Conservation (phyloP, 1,140 invertebrate genomes). For the Harpegnathos saltator region DNA sequence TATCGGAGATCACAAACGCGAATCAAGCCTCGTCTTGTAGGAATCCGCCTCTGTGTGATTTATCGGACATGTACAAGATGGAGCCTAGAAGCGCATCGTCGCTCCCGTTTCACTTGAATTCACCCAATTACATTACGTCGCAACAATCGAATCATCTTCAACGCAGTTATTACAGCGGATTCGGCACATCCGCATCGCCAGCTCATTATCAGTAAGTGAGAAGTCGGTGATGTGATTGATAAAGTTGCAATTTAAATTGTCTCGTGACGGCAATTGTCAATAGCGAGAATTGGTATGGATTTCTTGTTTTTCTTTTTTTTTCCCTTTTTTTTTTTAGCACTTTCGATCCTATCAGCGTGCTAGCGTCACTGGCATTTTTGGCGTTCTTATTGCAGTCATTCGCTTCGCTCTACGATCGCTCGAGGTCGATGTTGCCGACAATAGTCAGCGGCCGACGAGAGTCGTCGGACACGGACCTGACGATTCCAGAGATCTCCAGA, state of each 20-base stretch:
- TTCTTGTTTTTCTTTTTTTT: too few species aligned
- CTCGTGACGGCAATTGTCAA: not conserved
- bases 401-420: slow-evolving; percentile 82
- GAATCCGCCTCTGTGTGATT: slow-evolving; percentile 67
- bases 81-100: slow-evolving; percentile 1
- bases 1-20: not conserved
- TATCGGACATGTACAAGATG: slow-evolving; percentile 55
- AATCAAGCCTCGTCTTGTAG: slow-evolving; percentile 48
- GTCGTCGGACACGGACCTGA: slow-evolving; percentile 52
- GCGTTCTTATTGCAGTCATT: slow-evolving; percentile 85
- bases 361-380: slow-evolving; percentile 84
- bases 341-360: slow-evolving; percentile 83
- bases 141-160: slow-evolving; percentile 60
- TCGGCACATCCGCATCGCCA: slow-evolving; percentile 68
- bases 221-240: too few species aligned
- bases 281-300: not conserved
- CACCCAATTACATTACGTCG: not conserved
- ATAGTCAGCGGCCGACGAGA: slow-evolving; percentile 76
- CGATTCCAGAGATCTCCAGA: slow-evolving; percentile 69
- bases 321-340: slow-evolving; percentile 78
- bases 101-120: slow-evolving; percentile 2
- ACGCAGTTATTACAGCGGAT: slow-evolving; percentile 79
- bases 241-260: too few species aligned
- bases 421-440: slow-evolving; percentile 81
- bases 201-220: slow-evolving; percentile 79